These are phyloP conservation scores for Monochamus alternatus DNA, from an alignment of 2,888 invertebrate genomes.

Conservation along the genomic window DNA sequence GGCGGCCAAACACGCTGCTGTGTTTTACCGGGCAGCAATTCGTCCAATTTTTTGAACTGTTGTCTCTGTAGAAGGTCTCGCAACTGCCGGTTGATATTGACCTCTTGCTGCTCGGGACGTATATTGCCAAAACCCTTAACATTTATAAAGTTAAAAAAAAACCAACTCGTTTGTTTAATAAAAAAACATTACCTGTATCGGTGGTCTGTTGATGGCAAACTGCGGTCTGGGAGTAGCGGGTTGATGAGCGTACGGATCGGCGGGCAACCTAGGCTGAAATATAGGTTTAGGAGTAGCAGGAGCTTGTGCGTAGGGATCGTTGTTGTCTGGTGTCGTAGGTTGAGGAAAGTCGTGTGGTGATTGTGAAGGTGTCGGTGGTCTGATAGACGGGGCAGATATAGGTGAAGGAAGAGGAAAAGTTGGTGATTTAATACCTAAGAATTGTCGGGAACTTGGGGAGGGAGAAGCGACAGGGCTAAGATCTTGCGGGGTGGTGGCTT, in stretches of 20 bases:
- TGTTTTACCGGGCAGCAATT: constrained; percentile 66
- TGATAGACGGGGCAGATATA: constrained; percentile 57
- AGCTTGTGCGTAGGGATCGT: constrained; percentile 73
- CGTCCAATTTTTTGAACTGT: constrained; percentile 75
- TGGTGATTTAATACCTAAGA: constrained; percentile 66
- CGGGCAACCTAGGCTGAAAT: constrained; percentile 59
- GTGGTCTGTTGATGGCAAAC: constrained; percentile 66
- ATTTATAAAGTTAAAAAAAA: constrained; percentile 1
- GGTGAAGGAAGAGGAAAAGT: constrained; percentile 59
- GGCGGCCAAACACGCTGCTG: constrained; percentile 75
- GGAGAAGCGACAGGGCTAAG: constrained; percentile 64
- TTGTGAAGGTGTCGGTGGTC: constrained; percentile 62
- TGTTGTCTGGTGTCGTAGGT: constrained; percentile 61
- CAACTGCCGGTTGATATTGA: constrained; percentile 82
- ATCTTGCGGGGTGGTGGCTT: constrained; percentile 63
- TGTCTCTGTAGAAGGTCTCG: constrained; percentile 87
- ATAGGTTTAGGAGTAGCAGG: constrained; percentile 73
- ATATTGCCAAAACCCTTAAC: constrained; percentile 56
- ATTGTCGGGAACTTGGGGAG: constrained; percentile 64
- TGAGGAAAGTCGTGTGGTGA: constrained; percentile 58
- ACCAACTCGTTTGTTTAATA: constrained; percentile 16
- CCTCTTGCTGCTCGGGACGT: constrained; percentile 68
- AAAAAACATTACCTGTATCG: constrained; percentile 50
- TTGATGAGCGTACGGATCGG: constrained; percentile 72
- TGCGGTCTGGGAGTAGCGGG: constrained; percentile 74